Evolutionary conservation across 2,797 vertebrate genomes (phyloP), one percentile per base, ranked within the genome.

Genomic region (Malacoraja senta): DNA sequence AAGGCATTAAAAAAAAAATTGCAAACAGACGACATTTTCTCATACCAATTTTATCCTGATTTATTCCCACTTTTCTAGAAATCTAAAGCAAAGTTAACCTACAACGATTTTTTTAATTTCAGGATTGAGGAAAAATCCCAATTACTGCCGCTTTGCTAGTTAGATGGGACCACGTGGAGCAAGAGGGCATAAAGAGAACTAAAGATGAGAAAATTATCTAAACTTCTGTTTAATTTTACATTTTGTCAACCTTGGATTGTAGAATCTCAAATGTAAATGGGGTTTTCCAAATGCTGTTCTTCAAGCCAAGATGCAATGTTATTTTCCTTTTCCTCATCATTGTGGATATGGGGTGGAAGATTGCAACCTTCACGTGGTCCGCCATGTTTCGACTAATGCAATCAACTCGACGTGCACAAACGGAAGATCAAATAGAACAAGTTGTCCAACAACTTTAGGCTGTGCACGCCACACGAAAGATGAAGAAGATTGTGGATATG

Each of bases 301-400:
- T 91, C 68, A 91, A 53, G 74, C 38, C 71, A 91, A 74, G 26
- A 38, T 17, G 17, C 44, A 92, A 26, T 92, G 71, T 21, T 92
- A 53, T 92, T 92, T 68, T 88, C 84, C 61, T 88, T 65, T 86
- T 86, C 83, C 29, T 88, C 84, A 65, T 13, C 26, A n/a, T 44
- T 76, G 71, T 76, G 68, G 71, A 35, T 92, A 74, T n/a, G n/a
- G n/a, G n/a, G n/a, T n/a, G n/a, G n/a, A n/a, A n/a, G n/a, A n/a
- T n/a, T n/a, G n/a, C n/a, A n/a, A n/a, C n/a, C n/a, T n/a, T n/a
- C n/a, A n/a, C n/a, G n/a, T n/a, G n/a, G n/a, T n/a, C n/a, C n/a
- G n/a, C n/a, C n/a, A n/a, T n/a, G n/a, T n/a, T n/a, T n/a, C n/a
- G n/a, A n/a, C n/a, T n/a, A n/a, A n/a, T n/a, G n/a, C n/a, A n/a